A percentile compares a stretch with the other conserved stretches of the same genome.
Evolutionary conservation across 2,113 vertebrate species (phyloP).

Genomic region (Gobius niger): DNA sequence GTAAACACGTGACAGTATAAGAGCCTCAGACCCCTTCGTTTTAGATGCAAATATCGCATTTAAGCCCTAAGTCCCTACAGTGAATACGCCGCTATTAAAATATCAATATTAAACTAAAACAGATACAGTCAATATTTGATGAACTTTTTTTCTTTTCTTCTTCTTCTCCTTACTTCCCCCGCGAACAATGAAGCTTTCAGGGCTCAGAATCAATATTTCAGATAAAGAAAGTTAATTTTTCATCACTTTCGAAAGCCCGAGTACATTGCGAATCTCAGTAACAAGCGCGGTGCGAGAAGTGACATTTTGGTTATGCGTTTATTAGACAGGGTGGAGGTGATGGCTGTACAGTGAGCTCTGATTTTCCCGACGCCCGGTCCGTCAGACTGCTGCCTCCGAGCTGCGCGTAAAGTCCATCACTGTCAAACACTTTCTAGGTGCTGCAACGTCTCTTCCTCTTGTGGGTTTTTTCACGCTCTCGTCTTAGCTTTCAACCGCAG

Average conservation of each 20-base stretch:
- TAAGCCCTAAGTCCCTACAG: conserved; percentile 14
- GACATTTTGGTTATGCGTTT: conserved; percentile 50
- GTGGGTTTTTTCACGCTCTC: background rate
- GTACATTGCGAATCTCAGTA: conserved; percentile 71
- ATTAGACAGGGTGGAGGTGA: conserved; percentile 52
- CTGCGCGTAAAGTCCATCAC: conserved; percentile 45
- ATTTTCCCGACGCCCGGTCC: conserved; percentile 17
- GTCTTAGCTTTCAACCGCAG: background rate
- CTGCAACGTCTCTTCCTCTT: background rate
- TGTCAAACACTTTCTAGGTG: conserved; percentile 15
- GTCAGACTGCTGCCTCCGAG: conserved; percentile 31
- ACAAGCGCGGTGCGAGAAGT: conserved; percentile 61
- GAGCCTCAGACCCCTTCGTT: conserved; percentile 20
- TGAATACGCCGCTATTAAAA: conserved; percentile 52
- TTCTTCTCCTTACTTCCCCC: too few species aligned
- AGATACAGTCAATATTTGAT: conserved; percentile 66
- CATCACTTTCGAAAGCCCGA: conserved; percentile 62
- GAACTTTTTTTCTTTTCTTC: conserved; percentile 58
- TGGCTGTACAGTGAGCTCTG: conserved; percentile 47
- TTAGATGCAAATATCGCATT: conserved; percentile 28
- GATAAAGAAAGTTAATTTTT: conserved; percentile 64
- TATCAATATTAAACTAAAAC: conserved; percentile 65
- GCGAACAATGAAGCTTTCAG: conserved; percentile 62
- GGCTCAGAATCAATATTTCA: conserved; percentile 75
- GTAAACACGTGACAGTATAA: conserved; percentile 30